Base-by-base conservation (phyloP, 2,113 vertebrate genomes). In the Myotis brandtii region DNA sequence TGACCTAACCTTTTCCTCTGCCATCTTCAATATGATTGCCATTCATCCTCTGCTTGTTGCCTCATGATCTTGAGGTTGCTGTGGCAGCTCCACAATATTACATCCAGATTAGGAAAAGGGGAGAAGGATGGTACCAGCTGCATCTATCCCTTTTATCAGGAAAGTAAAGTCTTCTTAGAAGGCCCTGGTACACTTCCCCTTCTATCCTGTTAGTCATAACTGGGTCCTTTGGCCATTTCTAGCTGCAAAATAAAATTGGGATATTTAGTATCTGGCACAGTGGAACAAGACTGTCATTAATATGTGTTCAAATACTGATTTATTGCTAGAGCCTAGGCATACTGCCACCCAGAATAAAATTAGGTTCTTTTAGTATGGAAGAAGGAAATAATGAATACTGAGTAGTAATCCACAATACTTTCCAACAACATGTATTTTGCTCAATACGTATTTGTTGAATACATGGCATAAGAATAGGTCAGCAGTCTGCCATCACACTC, bases 281-380 rank as follows among this genome's bases (percentile, higher is more conserved):
- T 84, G 27, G 25, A 93, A 83, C 17, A 91, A 85, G 16, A 69
- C 27, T 72, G 89, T 59, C 50, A 52, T 23, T 34, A 77, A 82
- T 91, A 46, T 13, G 23, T 83, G 50, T 62, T 23, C 27, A 59
- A 32, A 25, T 77, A 84, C 0, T 76, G 56, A 84, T 80, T 77
- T 54, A 81, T 62, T 91, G 67, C 34, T 73, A 73, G 72, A 89
- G 14, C 62, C 30, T 69, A 81, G 77, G 82, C 62, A 18, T 52
- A 21, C n/a, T 89, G 50, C 75, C 75, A 93, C 67, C 14, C 46
- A 79, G 89, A 89, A 91, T 72, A 92, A 94, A 91, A 92, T 37
- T 54, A 96, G 17, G 11, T 69, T 94, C 59, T 70, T 34, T 73
- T 69, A 64, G 32, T 81, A 79, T 84, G 70, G 90, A 89, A 59